Base-by-base conservation (phyloP, 2,113 vertebrate genomes). In the Ptyas mucosa region DNA sequence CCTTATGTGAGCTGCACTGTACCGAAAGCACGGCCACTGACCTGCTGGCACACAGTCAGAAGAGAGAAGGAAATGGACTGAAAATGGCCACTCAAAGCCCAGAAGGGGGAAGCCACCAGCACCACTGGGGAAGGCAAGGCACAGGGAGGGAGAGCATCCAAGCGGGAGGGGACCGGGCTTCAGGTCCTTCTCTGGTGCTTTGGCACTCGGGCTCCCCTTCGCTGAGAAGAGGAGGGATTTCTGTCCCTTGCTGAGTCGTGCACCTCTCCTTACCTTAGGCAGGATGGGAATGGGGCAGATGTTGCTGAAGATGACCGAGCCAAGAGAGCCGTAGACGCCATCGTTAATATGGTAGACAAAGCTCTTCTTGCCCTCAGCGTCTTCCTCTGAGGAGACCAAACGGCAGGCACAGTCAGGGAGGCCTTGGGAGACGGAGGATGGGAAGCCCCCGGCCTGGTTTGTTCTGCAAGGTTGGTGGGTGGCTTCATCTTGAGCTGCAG, bases 291-390 rank as follows among this genome's bases (percentile, higher is more conserved):
- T 88, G 18, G 97, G 98, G 91, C 98, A 97, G 92, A 94, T 93
- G 92, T 94, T 96, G 96, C 98, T 97, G 69, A 98, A 98, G 94
- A 98, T 95, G 91, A 98, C 97, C 34, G 97, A 97, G 96, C 96
- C 97, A 95, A 98, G 98, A 93, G 97, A 52, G 0, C 98, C 96
- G 0, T 98, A 98, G 90, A 97, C 91, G 51, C 98, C 97, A 0
- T 98, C 97, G 0, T 96, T 94, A 34, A 98, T 95, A 91, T 97
- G 97, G 92, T 98, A 98, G 91, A 97, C 8, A 0, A 97, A 91
- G 95, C 91, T 97, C 94, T 96, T 98, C 96, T 92, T 95, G 95
- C 94, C 34, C 2, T 94, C 81, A 0, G 94, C 6, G 0, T 94
- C 97, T 88, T 98, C 97, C 90, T 97, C 98, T 98, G 93, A 94